Conservation (phyloP, 1,140 invertebrate species). For the Dryas iulia region DNA sequence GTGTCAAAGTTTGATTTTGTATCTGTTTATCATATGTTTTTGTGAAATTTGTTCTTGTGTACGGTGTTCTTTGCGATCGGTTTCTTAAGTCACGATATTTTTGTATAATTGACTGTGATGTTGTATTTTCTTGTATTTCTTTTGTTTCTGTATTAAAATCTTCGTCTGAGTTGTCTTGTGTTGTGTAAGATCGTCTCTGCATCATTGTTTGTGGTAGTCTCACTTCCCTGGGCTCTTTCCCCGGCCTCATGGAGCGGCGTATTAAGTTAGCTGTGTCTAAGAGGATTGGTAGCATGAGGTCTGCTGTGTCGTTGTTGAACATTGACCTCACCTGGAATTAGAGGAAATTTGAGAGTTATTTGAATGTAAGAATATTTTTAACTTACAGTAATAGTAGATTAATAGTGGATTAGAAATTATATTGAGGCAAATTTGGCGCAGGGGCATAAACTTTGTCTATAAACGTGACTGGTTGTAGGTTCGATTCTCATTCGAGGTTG, state of each 20-base stretch:
- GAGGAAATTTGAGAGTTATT: too few species aligned
- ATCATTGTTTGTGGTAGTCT: constrained; percentile 59
- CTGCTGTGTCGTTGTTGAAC: constrained; percentile 81
- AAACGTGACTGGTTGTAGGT: too few species aligned
- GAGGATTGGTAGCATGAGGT: constrained; percentile 83
- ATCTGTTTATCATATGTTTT: constrained; percentile 39
- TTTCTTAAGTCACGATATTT: constrained; percentile 46
- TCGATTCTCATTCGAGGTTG: too few species aligned
- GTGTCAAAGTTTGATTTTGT: constrained; percentile 41
- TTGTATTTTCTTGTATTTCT: constrained; percentile 35
- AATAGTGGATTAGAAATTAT: too few species aligned
- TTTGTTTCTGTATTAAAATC: constrained; percentile 48
- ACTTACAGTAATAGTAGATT: too few species aligned
- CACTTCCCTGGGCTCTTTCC: constrained; percentile 58
- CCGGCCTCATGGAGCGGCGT: constrained; percentile 63
- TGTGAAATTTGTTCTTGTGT: constrained; percentile 30
- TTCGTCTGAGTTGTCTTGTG: constrained; percentile 45
- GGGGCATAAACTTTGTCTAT: too few species aligned
- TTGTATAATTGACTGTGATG: constrained; percentile 31
- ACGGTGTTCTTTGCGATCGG: constrained; percentile 38
- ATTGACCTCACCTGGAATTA: constrained; percentile 80
- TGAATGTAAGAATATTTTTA: too few species aligned
- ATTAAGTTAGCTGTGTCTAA: constrained; percentile 84
- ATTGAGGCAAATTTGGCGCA: too few species aligned
- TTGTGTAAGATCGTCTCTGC: constrained; percentile 61